Base-by-base conservation (phyloP, 2,113 vertebrate species). In the Vidua macroura region DNA sequence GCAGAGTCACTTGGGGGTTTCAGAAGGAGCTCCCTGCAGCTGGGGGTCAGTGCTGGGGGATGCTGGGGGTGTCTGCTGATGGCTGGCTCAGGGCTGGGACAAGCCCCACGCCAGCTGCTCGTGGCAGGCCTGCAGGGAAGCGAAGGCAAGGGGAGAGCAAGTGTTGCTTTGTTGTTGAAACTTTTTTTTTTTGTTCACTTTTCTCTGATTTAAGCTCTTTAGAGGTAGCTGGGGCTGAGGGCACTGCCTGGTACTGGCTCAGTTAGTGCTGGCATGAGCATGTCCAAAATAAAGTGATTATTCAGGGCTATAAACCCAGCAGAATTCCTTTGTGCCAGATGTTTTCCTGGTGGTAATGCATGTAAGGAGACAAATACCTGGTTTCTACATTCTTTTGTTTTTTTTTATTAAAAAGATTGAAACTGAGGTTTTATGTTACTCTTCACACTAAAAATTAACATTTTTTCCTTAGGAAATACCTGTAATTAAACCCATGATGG, bases 191-290 rank as follows among this genome's bases (percentile, higher is more conserved):
- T 11, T 27, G 2, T 12, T 28, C 15, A 37, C 6, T 9, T 86
- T 76, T 58, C 30, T 13, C 27, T 76, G 30, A 27, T 60, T 74
- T 31, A 7, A 24, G 13, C n/a, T 49, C 56, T 48, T 48, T 3
- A 49, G 70, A 59, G 39, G 31, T 55, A 21, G 39, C 58, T 80
- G 51, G 41, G 33, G 48, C 53, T 80, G 62, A 35, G 62, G 41
- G 33, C 62, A 17, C 14, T 52, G 8, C 41, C 28, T 69, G 80
- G 49, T 39, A 14, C 24, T 66, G 64, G 18, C 49, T 73, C 70
- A 60, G 48, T 37, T 55, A 23, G 55, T 0, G 0, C 56, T 52
- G 33, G 3, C 43, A 6, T 15, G 23, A 23, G 37, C 35, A 18
- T 43, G n/a, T 23, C 20, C 41, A 46, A 21, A 12, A 53, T 55